Evolutionary conservation across 2,797 vertebrate genomes (phyloP).

Genomic region (Etheostoma perlongum): DNA sequence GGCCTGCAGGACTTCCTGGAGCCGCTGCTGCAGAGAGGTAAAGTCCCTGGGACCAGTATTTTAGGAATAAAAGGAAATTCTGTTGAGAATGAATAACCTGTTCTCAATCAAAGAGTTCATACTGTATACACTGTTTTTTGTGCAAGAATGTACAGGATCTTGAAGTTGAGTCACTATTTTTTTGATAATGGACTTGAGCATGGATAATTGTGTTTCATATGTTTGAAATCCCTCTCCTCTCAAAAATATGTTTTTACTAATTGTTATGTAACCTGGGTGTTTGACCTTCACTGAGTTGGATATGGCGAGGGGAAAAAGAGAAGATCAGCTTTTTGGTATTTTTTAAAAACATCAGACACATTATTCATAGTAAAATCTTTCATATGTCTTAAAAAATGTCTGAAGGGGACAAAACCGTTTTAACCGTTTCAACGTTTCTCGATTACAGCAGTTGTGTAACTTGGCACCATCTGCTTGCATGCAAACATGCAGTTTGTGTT

Average conservation of each 20-base stretch:
- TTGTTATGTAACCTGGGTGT: neutral
- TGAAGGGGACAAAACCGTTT: neutral
- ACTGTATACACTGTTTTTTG: neutral
- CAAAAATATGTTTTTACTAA: neutral
- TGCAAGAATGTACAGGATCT: neutral
- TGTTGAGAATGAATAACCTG: too few species aligned
- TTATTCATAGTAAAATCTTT: neutral
- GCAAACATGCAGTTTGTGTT: too few species aligned
- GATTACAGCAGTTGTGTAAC: neutral
- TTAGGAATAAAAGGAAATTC: neutral
- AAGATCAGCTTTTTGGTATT: neutral
- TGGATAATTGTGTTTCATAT: too few species aligned
- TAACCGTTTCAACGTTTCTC: neutral
- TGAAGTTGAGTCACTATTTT: neutral
- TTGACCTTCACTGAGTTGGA: neutral
- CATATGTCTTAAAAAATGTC: neutral
- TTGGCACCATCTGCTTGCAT: neutral
- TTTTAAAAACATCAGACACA: too few species aligned
- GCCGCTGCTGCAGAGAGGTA: slow-evolving; percentile 96
- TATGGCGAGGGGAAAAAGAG: neutral
- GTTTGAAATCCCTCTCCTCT: neutral
- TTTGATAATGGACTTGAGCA: neutral
- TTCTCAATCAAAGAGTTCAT: too few species aligned
- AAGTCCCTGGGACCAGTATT: neutral
- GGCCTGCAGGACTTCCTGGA: slow-evolving; percentile 98